Base-by-base conservation (phyloP, 2,888 invertebrate species). In the Anorthoa munda region DNA sequence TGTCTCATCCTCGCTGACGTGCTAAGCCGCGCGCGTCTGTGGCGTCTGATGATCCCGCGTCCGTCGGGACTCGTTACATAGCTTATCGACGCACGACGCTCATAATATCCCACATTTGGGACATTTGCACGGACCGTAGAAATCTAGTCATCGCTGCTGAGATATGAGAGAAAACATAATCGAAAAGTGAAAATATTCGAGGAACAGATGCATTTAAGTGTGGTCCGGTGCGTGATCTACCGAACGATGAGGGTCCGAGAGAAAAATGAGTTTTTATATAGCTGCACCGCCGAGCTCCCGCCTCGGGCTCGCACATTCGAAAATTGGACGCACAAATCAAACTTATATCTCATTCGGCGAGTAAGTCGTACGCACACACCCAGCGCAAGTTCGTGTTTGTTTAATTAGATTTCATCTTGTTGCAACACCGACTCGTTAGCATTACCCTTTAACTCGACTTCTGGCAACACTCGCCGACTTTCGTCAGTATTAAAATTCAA, bases 271-370 rank as follows among this genome's bases (percentile, higher is more conserved):
- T 86, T 86, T 86, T 84, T 79, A 83, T 81, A 66, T 69, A 69
- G 64, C 39, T 13, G 13, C 53, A 15, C 21, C 39, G 31, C 45
- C 67, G 67, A 69, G 65, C 75, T 84, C 69, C 9, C n/a, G 11
- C 71, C 45, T 50, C 17, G 18, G 18, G 23, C 13, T 18, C n/a
- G 79, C 71, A 69, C 65, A 81, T 84, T 84, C 75, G 87, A 83
- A 89, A 88, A 92, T 91, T 92, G 92, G 82, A 89, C 83, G 87
- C 92, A 93, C 93, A 92, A 93, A 92, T 93, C 92, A 92, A 86
- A 86, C 70, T 81, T 88, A 89, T 86, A 84, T 88, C 90, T 90
- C 83, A 88, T 83, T 89, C 73, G 65, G 12, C 21, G 26, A 67
- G 23, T 15, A 72, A 9, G n/a, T 21, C 39, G 39, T 46, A 39